A percentile compares a stretch with the other conserved stretches of the same genome.
Conservation (phyloP, 2,888 invertebrate species). For the Acronicta psi region DNA sequence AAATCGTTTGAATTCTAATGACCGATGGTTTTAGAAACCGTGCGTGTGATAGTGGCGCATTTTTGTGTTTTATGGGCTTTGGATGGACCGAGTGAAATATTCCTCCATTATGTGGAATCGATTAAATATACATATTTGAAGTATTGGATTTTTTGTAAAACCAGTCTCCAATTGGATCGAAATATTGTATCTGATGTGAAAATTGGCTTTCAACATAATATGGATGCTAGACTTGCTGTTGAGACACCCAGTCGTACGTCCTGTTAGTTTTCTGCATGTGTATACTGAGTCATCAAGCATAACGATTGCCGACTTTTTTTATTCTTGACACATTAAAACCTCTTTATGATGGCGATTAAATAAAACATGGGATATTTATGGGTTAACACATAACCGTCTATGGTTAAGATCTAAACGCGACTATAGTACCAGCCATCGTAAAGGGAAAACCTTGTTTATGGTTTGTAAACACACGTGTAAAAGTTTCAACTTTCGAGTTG, state of each 20-base stretch:
- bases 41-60: slow-evolving; percentile 12
- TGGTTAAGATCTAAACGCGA: slow-evolving; percentile 47
- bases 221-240: slow-evolving; percentile 3
- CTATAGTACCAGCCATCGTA: slow-evolving; percentile 33
- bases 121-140: slow-evolving; percentile 12
- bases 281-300: slow-evolving; percentile 40
- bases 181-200: slow-evolving; percentile 23
- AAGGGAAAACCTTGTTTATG: slow-evolving; percentile 61
- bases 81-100: slow-evolving; percentile 12
- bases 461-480: slow-evolving; percentile 58
- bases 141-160: slow-evolving; percentile 3
- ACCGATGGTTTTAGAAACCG: slow-evolving; percentile 54
- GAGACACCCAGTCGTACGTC: slow-evolving; percentile 16
- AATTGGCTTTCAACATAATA: slow-evolving; percentile 7
- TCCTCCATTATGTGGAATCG: slow-evolving; percentile 6
- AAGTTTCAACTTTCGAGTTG: slow-evolving; percentile 63
- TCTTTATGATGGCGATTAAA: slow-evolving; percentile 45
- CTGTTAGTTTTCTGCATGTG: slow-evolving; percentile 27
- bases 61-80: slow-evolving; percentile 29
- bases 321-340: slow-evolving; percentile 47
- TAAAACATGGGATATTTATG: slow-evolving; percentile 52
- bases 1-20: slow-evolving; percentile 53
- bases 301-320: slow-evolving; percentile 28
- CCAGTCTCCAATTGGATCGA: slow-evolving; percentile 1
- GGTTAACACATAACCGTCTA: slow-evolving; percentile 40